Percentiles rank a stretch among this genome's conserved stretches.
phyloP scores from a whole-genome alignment of 2,113 vertebrate species.

The Garra rufa region DNA sequence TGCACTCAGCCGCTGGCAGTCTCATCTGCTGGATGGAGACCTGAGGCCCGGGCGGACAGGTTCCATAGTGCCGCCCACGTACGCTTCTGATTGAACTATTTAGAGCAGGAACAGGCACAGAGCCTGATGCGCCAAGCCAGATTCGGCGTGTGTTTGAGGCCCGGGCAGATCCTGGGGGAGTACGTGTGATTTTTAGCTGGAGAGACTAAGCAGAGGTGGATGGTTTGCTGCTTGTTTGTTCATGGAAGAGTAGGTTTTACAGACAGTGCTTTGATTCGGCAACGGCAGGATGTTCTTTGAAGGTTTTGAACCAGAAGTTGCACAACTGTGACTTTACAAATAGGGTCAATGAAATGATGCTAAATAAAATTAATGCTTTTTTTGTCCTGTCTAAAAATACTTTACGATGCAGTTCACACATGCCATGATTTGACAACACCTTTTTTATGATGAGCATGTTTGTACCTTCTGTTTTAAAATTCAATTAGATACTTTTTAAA shows the following conservation, averaged over 20 bases:
- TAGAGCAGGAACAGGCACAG: slow-evolving; percentile 32
- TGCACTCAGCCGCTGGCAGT: slow-evolving; percentile 62
- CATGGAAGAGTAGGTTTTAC: slow-evolving; percentile 20
- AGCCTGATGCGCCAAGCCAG: slow-evolving; percentile 12
- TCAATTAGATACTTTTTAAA: no score
- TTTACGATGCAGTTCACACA: background rate
- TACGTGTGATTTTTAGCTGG: slow-evolving; percentile 7
- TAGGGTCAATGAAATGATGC: background rate
- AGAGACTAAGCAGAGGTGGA: slow-evolving; percentile 1
- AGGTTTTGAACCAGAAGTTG: slow-evolving; percentile 9
- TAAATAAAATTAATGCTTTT: background rate
- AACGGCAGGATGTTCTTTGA: background rate
- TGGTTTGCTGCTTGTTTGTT: slow-evolving; percentile 19
- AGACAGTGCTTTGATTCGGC: slow-evolving; percentile 19
- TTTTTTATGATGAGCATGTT: background rate
- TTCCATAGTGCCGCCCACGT: slow-evolving; percentile 52
- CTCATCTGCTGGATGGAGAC: slow-evolving; percentile 68
- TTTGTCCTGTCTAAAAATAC: slow-evolving; percentile 3
- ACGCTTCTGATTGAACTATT: slow-evolving; percentile 56
- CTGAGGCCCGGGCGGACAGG: slow-evolving; percentile 57
- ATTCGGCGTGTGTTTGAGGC: slow-evolving; percentile 7
- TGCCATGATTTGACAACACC: background rate
- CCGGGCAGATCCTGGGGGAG: slow-evolving; percentile 23
- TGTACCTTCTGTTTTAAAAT: background rate
- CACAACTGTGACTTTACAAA: background rate